Evolutionary conservation across 2,888 invertebrate genomes (phyloP), one percentile per base, ranked within the genome.

Genomic region (Tenthredo mesomela): DNA sequence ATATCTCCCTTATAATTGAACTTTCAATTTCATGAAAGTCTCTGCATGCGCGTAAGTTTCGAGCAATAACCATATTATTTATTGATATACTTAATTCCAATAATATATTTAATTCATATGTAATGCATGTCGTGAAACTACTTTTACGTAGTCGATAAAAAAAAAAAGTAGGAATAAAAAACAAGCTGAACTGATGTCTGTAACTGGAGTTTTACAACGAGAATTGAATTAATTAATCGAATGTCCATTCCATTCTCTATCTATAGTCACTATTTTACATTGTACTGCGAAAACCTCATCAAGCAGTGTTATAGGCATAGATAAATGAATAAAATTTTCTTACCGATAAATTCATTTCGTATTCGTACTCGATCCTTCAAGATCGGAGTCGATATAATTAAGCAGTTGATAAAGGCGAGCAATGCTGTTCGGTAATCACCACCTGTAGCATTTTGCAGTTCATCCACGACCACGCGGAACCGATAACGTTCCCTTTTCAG

Each of bases 281-380:
- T 10, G 9, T 40, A 0, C 18, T 71, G 40, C 21, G 1, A 7
- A 21, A 21, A 71, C 9, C 9, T 37, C n/a, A 18, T 37, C n/a
- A 18, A 43, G n/a, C 43, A 43, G 43, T 73, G 12, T 21, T 2
- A 6, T 2, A 6, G 12, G 15, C 21, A 43, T 21, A 6, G 25
- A 67, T 67, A 67, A 33, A 33, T 33, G 12, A 18, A 33, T 67
- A 1, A n/a, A n/a, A n/a, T 67, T 73, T 50, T 9, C 80, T 95
- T 93, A 98, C 99, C 98, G 91, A 98, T 97, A 93, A 99, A 98
- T 94, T 99, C 99, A 93, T 98, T 98, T 90, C 99, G 95, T 87
- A 98, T 96, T 88, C 97, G 95, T 88, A 97, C 96, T 90, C 99
- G 95, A 92, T 98, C 98, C 88, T 97, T 97, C 87, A 98, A 95